These are phyloP conservation scores for Ictalurus furcatus DNA, from an alignment of 2,113 vertebrate species.

Conservation along the genomic window DNA sequence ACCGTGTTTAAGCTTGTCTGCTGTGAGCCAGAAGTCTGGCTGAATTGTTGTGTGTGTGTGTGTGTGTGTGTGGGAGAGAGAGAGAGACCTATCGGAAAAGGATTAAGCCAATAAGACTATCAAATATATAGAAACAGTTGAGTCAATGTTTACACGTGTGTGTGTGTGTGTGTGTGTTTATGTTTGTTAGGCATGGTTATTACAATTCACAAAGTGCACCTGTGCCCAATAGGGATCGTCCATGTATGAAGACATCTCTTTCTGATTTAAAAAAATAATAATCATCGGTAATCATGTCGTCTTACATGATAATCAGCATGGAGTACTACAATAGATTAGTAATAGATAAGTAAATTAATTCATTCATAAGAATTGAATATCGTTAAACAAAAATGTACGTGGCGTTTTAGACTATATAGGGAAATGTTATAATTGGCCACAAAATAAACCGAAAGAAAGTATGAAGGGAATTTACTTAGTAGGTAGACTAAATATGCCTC, in stretches of 20 bases:
- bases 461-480: not conserved
- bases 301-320: not conserved
- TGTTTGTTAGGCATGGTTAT: not conserved
- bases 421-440: not conserved
- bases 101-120: not conserved
- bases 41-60: slow-evolving; percentile 13
- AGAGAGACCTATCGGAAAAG: not conserved
- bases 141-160: not conserved
- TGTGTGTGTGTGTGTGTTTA: slow-evolving; percentile 8
- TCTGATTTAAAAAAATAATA: not conserved
- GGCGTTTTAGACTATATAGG: not conserved
- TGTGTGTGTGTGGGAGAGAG: not conserved
- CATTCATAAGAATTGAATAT: not conserved
- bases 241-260: slow-evolving; percentile 22
- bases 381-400: not conserved
- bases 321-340: not conserved
- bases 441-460: not conserved
- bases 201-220: slow-evolving; percentile 32
- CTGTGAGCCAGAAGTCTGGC: not conserved
- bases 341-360: not conserved
- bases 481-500: not conserved
- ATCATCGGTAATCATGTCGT: not conserved
- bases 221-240: slow-evolving; percentile 26
- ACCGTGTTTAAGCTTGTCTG: slow-evolving; percentile 46
- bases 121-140: slow-evolving; percentile 10